These are phyloP conservation scores for Oryctes rhinoceros DNA, from an alignment of 1,140 invertebrate genomes.

Conservation along the genomic window DNA sequence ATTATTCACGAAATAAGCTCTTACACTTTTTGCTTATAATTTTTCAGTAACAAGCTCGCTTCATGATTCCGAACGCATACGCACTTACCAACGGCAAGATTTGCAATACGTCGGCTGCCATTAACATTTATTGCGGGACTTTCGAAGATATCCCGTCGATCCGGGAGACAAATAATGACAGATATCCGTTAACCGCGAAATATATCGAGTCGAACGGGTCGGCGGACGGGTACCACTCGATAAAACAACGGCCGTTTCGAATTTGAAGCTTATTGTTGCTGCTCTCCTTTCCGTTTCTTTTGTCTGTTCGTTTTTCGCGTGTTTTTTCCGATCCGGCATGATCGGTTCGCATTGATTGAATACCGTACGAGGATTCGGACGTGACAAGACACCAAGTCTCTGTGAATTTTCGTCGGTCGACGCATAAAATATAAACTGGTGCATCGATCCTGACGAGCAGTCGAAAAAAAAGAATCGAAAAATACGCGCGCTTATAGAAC, in stretches of 20 bases:
- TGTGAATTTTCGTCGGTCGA: not conserved
- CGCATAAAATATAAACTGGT: not conserved
- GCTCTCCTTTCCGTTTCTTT: not conserved
- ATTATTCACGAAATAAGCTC: too few relatives aligned
- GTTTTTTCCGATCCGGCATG: not conserved
- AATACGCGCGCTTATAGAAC: too few relatives aligned
- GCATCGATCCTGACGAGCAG: not conserved
- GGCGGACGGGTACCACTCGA: not conserved
- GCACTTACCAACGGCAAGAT: too few relatives aligned
- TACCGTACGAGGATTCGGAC: not conserved
- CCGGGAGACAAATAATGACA: conserved; percentile 5
- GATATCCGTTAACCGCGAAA: conserved; percentile 17
- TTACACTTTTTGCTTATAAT: too few relatives aligned
- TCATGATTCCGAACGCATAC: too few relatives aligned
- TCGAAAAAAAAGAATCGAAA: too few relatives aligned
- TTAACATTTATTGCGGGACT: conserved; percentile 18
- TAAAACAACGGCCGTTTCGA: not conserved
- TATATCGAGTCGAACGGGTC: not conserved
- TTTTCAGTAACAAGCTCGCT: too few relatives aligned
- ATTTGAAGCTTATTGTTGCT: not conserved
- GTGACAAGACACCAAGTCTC: conserved; percentile 2
- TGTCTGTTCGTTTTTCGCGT: not conserved
- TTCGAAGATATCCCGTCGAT: conserved; percentile 8
- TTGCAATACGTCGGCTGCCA: not conserved
- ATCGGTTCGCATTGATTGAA: conserved; percentile 12